These are phyloP conservation scores for Benitochromis conjunctus DNA, from an alignment of 2,113 vertebrate genomes.

Conservation along the genomic window DNA sequence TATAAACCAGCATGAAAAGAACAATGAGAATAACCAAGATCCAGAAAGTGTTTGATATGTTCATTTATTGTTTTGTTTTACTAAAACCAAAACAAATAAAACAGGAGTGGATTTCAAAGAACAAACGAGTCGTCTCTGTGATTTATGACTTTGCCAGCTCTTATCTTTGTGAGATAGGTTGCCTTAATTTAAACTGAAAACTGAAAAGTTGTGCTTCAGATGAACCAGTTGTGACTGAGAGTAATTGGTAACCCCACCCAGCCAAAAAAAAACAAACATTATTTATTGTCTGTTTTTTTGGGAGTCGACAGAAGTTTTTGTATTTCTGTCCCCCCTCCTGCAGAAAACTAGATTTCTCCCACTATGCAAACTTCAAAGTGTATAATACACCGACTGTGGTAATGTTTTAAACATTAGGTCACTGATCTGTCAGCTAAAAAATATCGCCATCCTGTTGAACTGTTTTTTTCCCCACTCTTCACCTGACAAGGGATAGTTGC, in stretches of 20 bases:
- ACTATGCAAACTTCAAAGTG: background rate
- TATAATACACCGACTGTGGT: background rate
- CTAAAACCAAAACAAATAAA: background rate
- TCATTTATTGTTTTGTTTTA: background rate
- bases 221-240: background rate
- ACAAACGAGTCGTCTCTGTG: background rate
- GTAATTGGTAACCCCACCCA: background rate
- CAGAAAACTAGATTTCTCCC: background rate
- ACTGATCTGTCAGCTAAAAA: background rate
- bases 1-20: background rate
- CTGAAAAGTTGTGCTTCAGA: background rate
- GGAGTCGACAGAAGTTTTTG: background rate
- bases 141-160: background rate
- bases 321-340: background rate
- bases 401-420: conserved; percentile 13
- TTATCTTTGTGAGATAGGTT: background rate
- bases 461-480: background rate
- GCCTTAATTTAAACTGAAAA: background rate
- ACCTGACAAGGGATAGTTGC: background rate
- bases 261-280: too few relatives aligned
- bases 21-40: too few relatives aligned
- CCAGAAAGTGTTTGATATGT: too few relatives aligned
- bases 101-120: accelerated
- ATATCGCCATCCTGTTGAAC: background rate
- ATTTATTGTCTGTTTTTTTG: background rate